Conservation (phyloP, 2,113 vertebrate genomes). For the Spheniscus mendiculus region DNA sequence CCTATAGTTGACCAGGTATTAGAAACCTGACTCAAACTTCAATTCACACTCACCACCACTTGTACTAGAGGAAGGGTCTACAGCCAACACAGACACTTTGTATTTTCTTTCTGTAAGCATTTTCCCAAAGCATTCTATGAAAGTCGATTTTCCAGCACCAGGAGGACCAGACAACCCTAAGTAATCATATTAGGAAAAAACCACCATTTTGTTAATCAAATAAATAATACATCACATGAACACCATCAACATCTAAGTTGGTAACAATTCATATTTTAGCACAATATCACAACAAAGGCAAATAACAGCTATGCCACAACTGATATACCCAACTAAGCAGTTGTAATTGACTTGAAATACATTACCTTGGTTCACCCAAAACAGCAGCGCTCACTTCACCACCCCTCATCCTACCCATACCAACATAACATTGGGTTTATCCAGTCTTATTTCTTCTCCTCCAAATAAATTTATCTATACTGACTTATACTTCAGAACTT, state of each 20-base stretch:
- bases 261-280: not conserved
- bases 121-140: conserved; percentile 96
- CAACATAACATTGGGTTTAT: not conserved
- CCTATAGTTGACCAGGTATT: not conserved
- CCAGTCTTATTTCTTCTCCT: not conserved
- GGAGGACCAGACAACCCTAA: conserved; percentile 95
- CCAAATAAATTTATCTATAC: not conserved
- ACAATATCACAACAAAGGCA: not conserved
- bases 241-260: not conserved
- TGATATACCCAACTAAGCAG: not conserved
- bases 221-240: not conserved
- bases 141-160: conserved; percentile 95
- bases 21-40: not conserved
- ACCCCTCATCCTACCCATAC: not conserved
- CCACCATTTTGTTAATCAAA: not conserved
- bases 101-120: conserved; percentile 91
- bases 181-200: not conserved
- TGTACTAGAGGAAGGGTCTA: conserved; percentile 95
- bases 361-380: not conserved
- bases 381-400: not conserved
- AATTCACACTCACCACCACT: conserved; percentile 86
- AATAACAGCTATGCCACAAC: not conserved
- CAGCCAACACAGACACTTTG: conserved; percentile 92
- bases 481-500: not conserved
- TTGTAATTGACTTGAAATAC: not conserved